Conservation (phyloP, 2,113 vertebrate species). For the Montifringilla adamsi region DNA sequence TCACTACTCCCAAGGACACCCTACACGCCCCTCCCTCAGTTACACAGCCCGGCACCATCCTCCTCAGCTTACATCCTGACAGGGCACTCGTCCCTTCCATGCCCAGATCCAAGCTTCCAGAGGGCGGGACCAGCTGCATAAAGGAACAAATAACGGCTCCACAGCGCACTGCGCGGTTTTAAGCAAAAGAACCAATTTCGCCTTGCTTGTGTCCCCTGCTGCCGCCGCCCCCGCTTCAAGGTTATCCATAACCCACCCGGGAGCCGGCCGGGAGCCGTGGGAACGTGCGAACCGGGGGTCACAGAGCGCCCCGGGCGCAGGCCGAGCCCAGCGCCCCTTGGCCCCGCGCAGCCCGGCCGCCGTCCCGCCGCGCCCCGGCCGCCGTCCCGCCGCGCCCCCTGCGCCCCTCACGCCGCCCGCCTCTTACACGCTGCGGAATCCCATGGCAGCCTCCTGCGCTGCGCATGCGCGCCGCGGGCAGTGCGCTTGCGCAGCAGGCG, state of each 20-base stretch:
- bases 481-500: not conserved
- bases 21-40: no score
- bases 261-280: no score
- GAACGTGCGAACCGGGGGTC: fast-evolving
- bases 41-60: not conserved
- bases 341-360: fast-evolving
- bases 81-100: no score
- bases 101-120: not conserved
- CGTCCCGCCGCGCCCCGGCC: not conserved
- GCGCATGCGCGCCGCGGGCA: not conserved
- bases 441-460: not conserved
- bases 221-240: not conserved
- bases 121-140: fast-evolving
- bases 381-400: not conserved
- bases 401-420: no score
- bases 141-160: no score
- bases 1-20: no score
- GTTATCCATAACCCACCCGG: not conserved
- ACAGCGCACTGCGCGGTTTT: not conserved
- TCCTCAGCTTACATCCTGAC: not conserved
- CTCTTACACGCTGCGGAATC: not conserved
- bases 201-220: fast-evolving
- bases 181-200: not conserved
- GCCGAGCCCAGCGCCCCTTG: fast-evolving
- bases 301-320: fast-evolving